Percentiles rank a stretch among this genome's conserved stretches.
These are phyloP conservation scores for Nestor notabilis DNA, from an alignment of 2,113 vertebrate species.

Conservation along the genomic window DNA sequence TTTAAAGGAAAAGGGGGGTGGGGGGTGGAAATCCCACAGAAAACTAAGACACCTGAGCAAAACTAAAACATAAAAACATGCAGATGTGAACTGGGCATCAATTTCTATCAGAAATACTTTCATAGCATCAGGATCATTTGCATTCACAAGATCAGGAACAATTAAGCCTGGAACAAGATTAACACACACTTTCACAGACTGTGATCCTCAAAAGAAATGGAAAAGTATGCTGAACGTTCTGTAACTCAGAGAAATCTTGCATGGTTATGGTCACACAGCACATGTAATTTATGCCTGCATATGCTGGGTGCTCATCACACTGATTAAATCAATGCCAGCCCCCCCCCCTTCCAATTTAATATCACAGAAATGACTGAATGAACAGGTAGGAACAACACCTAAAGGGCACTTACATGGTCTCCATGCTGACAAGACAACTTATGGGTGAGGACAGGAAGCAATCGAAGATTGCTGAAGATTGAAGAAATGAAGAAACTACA, in stretches of 20 bases:
- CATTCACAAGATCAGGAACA: neutral
- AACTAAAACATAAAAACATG: neutral
- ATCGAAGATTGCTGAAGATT: neutral
- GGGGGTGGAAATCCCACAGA: neutral
- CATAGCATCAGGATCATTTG: neutral
- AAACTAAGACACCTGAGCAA: neutral
- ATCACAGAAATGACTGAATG: neutral
- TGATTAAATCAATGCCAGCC: neutral
- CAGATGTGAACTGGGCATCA: neutral
- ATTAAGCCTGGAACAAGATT: neutral
- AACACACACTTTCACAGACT: neutral
- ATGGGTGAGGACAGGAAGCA: neutral
- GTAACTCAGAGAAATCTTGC: neutral
- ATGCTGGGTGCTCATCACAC: neutral
- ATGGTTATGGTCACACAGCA: neutral
- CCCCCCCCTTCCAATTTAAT: neutral
- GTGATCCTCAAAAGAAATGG: neutral
- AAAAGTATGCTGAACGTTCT: neutral
- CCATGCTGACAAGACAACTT: neutral
- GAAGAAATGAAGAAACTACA: neutral
- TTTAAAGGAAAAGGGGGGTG: too few relatives aligned
- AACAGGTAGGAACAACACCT: neutral
- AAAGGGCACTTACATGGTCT: neutral
- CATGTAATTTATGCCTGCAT: neutral
- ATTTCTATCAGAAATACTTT: neutral